Evolutionary conservation across 2,797 vertebrate species (phyloP).

Genomic region (Sebastes steindachneri): DNA sequence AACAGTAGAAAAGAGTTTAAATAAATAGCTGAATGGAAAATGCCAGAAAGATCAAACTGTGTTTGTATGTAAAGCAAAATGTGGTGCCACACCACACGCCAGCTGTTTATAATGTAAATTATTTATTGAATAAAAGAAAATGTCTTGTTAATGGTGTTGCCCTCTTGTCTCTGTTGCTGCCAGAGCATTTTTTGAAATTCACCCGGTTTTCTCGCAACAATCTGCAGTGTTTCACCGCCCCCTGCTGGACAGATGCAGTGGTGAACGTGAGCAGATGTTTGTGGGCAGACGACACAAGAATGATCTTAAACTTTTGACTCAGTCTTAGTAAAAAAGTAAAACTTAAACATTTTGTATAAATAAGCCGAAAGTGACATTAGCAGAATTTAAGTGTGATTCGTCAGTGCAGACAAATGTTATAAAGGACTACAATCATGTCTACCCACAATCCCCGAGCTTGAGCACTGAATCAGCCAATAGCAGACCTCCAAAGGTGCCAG

Average conservation of each 20-base stretch:
- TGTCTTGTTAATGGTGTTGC: constrained; percentile 73
- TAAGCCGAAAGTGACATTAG: background rate
- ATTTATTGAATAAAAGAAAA: constrained; percentile 95
- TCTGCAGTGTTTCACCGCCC: constrained; percentile 56
- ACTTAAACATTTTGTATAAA: background rate
- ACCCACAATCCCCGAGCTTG: background rate
- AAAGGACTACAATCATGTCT: background rate
- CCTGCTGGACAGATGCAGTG: constrained; percentile 49
- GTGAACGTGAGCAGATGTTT: background rate
- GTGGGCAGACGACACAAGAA: background rate
- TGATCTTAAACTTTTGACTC: background rate
- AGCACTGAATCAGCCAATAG: background rate
- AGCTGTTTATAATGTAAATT: constrained; percentile 97
- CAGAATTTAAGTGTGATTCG: background rate
- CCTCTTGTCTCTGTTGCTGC: constrained; percentile 13
- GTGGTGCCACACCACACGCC: constrained; percentile 79
- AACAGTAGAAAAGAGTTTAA: constrained; percentile 54
- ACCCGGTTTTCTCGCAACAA: background rate
- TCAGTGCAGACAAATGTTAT: background rate
- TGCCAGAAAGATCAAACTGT: constrained; percentile 80
- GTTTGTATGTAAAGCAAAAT: constrained; percentile 83
- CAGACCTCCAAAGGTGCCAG: background rate
- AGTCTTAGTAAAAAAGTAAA: background rate
- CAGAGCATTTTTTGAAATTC: constrained; percentile 35
- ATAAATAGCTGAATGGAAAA: constrained; percentile 65